These are phyloP conservation scores for Bubo bubo DNA, from an alignment of 2,113 vertebrate species.

Conservation along the genomic window DNA sequence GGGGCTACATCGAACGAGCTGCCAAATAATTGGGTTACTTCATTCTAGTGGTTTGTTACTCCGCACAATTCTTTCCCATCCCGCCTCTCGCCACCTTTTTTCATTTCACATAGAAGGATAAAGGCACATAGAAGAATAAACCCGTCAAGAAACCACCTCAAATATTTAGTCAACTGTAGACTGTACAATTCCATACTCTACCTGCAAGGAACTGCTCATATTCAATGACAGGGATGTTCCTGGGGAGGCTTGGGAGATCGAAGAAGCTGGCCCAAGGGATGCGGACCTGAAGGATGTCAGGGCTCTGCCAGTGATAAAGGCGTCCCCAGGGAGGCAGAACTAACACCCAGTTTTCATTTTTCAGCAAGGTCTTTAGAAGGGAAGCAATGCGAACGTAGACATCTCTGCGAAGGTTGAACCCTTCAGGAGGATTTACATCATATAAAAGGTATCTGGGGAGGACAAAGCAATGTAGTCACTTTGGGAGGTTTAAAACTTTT, in stretches of 20 bases:
- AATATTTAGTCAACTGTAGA: neutral
- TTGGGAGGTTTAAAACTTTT: neutral
- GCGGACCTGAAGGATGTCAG: slow-evolving; percentile 85
- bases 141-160: neutral
- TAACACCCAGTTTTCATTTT: slow-evolving; percentile 87
- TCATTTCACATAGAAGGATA: neutral
- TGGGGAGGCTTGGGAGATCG: slow-evolving; percentile 86
- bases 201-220: slow-evolving; percentile 94
- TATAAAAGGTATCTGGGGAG: slow-evolving; percentile 89
- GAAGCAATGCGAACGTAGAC: slow-evolving; percentile 92
- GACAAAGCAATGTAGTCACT: neutral
- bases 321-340: slow-evolving; percentile 97
- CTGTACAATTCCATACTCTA: slow-evolving; percentile 36
- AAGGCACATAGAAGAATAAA: neutral
- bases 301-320: slow-evolving; percentile 97
- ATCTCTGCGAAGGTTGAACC: slow-evolving; percentile 96
- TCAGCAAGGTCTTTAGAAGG: slow-evolving; percentile 87
- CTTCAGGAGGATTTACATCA: slow-evolving; percentile 95
- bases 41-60: neutral
- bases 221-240: slow-evolving; percentile 90
- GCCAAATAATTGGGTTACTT: neutral
- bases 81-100: neutral
- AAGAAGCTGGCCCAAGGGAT: slow-evolving; percentile 93
- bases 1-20: neutral
- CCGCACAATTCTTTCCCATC: neutral